phyloP scores from a whole-genome alignment of 2,113 vertebrate genomes.

The Burhinus bistriatus region DNA sequence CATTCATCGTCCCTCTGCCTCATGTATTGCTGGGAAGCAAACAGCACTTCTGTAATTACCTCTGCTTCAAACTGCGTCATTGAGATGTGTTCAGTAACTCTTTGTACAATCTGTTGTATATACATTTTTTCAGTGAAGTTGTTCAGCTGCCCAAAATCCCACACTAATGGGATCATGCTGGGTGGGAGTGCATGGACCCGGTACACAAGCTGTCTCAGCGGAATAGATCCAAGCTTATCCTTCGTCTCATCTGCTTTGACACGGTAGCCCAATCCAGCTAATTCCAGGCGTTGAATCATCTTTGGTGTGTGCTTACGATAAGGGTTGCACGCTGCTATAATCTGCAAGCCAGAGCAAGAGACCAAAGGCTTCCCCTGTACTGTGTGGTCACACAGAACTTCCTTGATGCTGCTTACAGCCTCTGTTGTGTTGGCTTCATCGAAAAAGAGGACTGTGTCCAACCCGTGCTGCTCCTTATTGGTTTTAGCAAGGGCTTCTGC shows the following conservation, averaged over 20 bases:
- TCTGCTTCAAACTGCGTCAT: not conserved
- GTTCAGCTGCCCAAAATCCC: slow-evolving; percentile 96
- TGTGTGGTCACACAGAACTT: slow-evolving; percentile 89
- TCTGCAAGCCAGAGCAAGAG: slow-evolving; percentile 74
- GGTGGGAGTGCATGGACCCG: slow-evolving; percentile 93
- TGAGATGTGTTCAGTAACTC: slow-evolving; percentile 54
- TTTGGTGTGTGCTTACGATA: slow-evolving; percentile 88
- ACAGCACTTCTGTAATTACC: slow-evolving; percentile 78
- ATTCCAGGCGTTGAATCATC: slow-evolving; percentile 89
- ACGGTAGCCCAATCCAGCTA: slow-evolving; percentile 89
- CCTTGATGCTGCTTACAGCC: slow-evolving; percentile 92
- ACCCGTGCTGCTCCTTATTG: slow-evolving; percentile 75
- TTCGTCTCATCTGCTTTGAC: slow-evolving; percentile 85
- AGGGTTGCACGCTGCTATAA: slow-evolving; percentile 96
- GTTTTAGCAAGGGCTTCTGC: slow-evolving; percentile 74
- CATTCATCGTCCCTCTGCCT: slow-evolving; percentile 81
- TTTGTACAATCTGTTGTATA: slow-evolving; percentile 90
- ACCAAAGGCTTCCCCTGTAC: slow-evolving; percentile 77
- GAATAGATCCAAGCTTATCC: slow-evolving; percentile 90
- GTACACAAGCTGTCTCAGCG: slow-evolving; percentile 93
- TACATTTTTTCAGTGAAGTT: slow-evolving; percentile 81
- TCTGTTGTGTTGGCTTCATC: slow-evolving; percentile 97
- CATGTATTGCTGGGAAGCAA: slow-evolving; percentile 89
- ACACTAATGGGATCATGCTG: slow-evolving; percentile 92
- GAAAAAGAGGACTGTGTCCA: slow-evolving; percentile 92